Evolutionary conservation across 1,140 invertebrate genomes (phyloP), one percentile per base, ranked within the genome.

Genomic region (Hyposmocoma kahamanoa): DNA sequence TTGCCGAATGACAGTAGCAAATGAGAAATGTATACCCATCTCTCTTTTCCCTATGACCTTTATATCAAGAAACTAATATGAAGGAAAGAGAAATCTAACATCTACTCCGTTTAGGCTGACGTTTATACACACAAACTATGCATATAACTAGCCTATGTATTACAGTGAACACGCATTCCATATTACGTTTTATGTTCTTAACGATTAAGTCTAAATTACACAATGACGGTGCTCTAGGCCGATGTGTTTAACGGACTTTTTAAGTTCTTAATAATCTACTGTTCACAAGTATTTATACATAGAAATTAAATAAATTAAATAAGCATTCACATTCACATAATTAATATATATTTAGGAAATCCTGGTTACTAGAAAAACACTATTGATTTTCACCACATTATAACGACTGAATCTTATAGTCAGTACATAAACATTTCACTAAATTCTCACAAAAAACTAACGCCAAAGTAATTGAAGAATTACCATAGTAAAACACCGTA

Each of bases 41-140:
- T 36, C n/a, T 17, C 18, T 6, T 46, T 26, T 51, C 68, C 57
- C 69, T 70, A 57, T 68, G 36, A 65, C 61, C 74, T 76, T 74
- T 73, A 78, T 80, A 80, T 76, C 52, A 21, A 28, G n/a, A 50
- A 42, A 42, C 30, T 30, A 67, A 80, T 80, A 77, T 72, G 64
- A 74, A 74, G 76, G 70, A 69, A 69, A 80, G 72, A 72, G 60
- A 67, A 42, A 58, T 53, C 22, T 43, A 53, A 46, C 39, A 51
- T 38, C 36, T 47, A 36, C 26, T 49, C 41, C 46, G 42, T 18
- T 22, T 46, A 59, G 59, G 64, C 66, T 45, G 67, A 71, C 13
- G 53, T 59, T 66, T 59, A 67, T 70, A 77, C 69, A 80, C 70
- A 75, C 50, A 30, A 53, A 34, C 11, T 59, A 75, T 77, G 76